A percentile compares a stretch with the other conserved stretches of the same genome.
Evolutionary conservation across 2,888 invertebrate genomes (phyloP).

Genomic region (Coleophora deauratella): DNA sequence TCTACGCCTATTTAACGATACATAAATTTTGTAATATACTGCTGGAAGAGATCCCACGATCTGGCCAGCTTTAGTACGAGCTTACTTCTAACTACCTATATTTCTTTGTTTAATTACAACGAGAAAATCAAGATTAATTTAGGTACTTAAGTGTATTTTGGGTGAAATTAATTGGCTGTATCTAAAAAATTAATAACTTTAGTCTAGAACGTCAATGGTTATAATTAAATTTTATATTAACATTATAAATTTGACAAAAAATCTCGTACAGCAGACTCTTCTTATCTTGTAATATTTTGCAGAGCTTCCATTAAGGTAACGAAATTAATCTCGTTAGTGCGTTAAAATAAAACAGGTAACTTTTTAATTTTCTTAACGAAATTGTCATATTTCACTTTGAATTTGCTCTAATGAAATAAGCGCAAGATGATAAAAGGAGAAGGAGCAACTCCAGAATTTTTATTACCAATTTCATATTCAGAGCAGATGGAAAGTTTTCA

Average conservation of each 20-base stretch:
- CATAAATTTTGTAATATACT: slow-evolving; percentile 27
- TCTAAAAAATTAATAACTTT: too few species aligned
- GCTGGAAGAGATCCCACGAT: slow-evolving; percentile 30
- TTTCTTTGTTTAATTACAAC: too few species aligned
- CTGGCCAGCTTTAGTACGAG: slow-evolving; percentile 19
- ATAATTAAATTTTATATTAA: too few species aligned
- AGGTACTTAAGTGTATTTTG: too few species aligned
- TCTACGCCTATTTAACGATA: slow-evolving; percentile 52
- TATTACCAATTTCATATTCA: slow-evolving; percentile 43
- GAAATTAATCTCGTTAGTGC: slow-evolving; percentile 58
- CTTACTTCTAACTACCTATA: neutral
- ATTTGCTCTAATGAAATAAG: slow-evolving; percentile 49
- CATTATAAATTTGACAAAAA: too few species aligned
- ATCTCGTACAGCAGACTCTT: too few species aligned
- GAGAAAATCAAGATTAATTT: too few species aligned
- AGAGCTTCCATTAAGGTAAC: slow-evolving; percentile 17
- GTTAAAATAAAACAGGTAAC: slow-evolving; percentile 60
- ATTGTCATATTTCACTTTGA: slow-evolving; percentile 63
- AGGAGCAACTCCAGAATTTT: slow-evolving; percentile 42
- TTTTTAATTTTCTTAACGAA: slow-evolving; percentile 61
- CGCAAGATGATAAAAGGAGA: slow-evolving; percentile 25
- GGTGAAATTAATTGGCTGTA: too few species aligned
- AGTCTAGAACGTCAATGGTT: too few species aligned
- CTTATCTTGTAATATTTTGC: too few species aligned
- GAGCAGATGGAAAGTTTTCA: slow-evolving; percentile 28